Percentiles rank a stretch among this genome's conserved stretches.
These are phyloP conservation scores for Borostomias antarcticus DNA, from an alignment of 2,797 vertebrate species.

Conservation along the genomic window DNA sequence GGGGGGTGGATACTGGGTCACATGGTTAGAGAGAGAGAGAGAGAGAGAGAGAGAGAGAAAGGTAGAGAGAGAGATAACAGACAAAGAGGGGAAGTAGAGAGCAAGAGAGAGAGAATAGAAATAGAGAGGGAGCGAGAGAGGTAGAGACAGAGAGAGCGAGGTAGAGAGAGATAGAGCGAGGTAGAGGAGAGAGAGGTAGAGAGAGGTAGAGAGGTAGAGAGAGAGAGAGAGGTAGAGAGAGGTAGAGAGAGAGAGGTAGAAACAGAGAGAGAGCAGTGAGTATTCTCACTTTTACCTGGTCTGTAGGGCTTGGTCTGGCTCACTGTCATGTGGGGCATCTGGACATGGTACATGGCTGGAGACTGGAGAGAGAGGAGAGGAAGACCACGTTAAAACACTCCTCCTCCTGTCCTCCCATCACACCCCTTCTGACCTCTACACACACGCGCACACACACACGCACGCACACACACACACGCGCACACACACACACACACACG, in stretches of 20 bases:
- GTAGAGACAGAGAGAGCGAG: neutral
- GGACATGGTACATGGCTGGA: conserved; percentile 94
- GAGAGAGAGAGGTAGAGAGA: conserved; percentile 16
- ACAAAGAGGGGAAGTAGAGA: no score
- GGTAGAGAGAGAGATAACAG: neutral
- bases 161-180: no score
- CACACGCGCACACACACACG: no score
- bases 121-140: neutral
- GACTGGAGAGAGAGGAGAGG: conserved; percentile 76
- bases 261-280: conserved; percentile 32
- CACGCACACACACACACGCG: neutral
- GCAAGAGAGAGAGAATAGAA: neutral
- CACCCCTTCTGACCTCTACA: neutral
- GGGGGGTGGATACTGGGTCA: no score
- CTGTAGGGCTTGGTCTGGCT: conserved; percentile 99
- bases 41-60: neutral
- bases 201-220: neutral
- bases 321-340: conserved; percentile 96
- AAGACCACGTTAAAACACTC: conserved; percentile 7
- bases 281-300: conserved; percentile 99
- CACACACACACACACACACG: neutral
- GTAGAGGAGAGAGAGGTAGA: neutral
- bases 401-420: neutral
- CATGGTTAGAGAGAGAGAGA: neutral
- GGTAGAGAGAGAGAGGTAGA: conserved; percentile 4